Evolutionary conservation across 2,113 vertebrate species (phyloP).

Genomic region (Rhinoderma darwinii): DNA sequence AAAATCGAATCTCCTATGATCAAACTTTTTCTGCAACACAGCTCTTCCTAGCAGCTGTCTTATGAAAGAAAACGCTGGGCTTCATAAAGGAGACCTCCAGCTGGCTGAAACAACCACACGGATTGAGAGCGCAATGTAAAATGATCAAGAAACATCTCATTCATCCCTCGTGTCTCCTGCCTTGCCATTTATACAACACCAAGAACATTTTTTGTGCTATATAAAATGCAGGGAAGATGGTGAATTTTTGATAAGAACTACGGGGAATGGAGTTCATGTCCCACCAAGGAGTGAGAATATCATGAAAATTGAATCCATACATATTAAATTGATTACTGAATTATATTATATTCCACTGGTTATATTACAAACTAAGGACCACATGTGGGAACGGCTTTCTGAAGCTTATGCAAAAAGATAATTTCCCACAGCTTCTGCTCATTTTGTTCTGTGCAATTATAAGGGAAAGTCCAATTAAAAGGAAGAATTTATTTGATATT

Average conservation of each 20-base stretch:
- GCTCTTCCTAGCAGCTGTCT: slow-evolving; percentile 30
- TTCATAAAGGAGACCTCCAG: slow-evolving; percentile 49
- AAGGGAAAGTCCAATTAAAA: slow-evolving; percentile 22
- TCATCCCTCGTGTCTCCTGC: slow-evolving; percentile 46
- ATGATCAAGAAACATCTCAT: slow-evolving; percentile 52
- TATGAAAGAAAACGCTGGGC: background rate
- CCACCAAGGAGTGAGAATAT: slow-evolving; percentile 47
- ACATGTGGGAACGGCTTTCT: slow-evolving; percentile 20
- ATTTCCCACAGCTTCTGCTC: slow-evolving; percentile 27
- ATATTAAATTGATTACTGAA: slow-evolving; percentile 46
- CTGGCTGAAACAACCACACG: slow-evolving; percentile 41
- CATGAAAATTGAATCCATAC: slow-evolving; percentile 45
- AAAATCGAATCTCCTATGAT: slow-evolving; percentile 8
- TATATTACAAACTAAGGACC: slow-evolving; percentile 37
- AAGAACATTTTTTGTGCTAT: slow-evolving; percentile 49
- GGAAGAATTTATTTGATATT: background rate
- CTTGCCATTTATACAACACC: slow-evolving; percentile 49
- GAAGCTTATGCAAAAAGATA: slow-evolving; percentile 23
- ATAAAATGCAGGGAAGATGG: slow-evolving; percentile 51
- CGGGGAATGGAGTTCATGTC: slow-evolving; percentile 39
- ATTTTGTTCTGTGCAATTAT: slow-evolving; percentile 31
- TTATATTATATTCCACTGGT: slow-evolving; percentile 42
- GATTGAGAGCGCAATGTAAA: slow-evolving; percentile 40
- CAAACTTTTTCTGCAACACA: slow-evolving; percentile 33
- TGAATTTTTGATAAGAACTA: slow-evolving; percentile 56